Conservation (phyloP, 2,797 vertebrate genomes). For the Sebastes cheni region DNA sequence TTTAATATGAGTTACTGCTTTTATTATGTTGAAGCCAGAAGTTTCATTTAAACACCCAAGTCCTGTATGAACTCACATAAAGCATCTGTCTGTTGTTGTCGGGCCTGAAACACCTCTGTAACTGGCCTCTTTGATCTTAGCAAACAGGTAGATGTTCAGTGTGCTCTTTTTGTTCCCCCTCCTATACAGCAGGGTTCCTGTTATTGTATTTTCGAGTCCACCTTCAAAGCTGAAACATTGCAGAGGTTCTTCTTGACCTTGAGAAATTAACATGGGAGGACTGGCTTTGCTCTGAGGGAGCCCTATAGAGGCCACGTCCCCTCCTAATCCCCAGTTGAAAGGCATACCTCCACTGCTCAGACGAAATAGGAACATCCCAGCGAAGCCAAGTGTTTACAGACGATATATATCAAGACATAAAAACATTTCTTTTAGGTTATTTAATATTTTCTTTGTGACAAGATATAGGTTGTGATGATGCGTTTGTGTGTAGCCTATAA, state of each 20-base stretch:
- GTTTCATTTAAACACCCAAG: constrained; percentile 21
- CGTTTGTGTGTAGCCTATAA: background rate
- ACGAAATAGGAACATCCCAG: constrained; percentile 46
- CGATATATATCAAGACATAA: background rate
- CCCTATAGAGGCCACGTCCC: constrained; percentile 69
- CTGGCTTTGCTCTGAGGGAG: constrained; percentile 73
- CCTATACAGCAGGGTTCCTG: constrained; percentile 70
- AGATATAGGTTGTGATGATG: background rate
- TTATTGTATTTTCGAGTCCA: constrained; percentile 76
- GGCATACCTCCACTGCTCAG: constrained; percentile 60
- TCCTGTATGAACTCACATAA: constrained; percentile 29
- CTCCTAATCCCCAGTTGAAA: constrained; percentile 75
- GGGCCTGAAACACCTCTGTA: constrained; percentile 15
- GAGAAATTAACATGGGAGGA: constrained; percentile 81
- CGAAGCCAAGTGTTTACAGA: constrained; percentile 45
- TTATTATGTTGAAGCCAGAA: constrained; percentile 32
- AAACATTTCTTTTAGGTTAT: constrained; percentile 8
- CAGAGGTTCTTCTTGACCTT: constrained; percentile 78
- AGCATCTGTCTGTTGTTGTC: constrained; percentile 33
- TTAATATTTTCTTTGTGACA: constrained; percentile 23
- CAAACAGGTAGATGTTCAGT: constrained; percentile 49
- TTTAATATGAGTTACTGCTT: constrained; percentile 21
- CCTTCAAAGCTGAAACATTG: constrained; percentile 74
- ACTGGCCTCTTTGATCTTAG: constrained; percentile 55
- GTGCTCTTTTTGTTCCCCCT: constrained; percentile 30